phyloP scores from a whole-genome alignment of 2,797 vertebrate genomes.

The Carcharodon carcharias region DNA sequence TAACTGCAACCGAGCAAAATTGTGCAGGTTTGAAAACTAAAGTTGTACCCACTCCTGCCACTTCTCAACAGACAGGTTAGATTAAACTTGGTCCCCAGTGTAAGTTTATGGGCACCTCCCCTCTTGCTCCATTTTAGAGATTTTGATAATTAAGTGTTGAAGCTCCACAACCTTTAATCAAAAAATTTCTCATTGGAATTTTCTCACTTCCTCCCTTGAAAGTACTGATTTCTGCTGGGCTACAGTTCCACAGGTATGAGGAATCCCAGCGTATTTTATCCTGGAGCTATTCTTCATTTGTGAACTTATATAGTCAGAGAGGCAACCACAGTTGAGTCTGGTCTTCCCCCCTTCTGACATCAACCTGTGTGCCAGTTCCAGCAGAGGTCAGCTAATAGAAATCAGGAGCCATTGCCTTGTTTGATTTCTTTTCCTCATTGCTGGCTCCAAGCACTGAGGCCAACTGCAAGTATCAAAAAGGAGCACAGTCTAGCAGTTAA shows the following conservation, averaged over 20 bases:
- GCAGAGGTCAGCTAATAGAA: neutral
- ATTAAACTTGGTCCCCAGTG: neutral
- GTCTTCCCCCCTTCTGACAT: neutral
- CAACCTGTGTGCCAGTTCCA: neutral
- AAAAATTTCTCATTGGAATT: neutral
- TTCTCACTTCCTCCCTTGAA: neutral
- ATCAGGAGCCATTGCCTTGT: neutral
- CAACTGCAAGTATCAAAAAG: neutral
- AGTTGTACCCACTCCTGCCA: neutral
- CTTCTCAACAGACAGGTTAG: neutral
- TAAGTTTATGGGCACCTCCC: neutral
- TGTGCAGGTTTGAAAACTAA: neutral
- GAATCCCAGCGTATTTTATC: neutral
- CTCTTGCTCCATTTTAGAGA: neutral
- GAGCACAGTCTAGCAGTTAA: neutral
- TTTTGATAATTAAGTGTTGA: neutral
- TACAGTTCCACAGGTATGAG: neutral
- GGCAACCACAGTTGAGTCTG: neutral
- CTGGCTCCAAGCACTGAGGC: neutral
- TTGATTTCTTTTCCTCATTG: neutral
- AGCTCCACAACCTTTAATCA: neutral
- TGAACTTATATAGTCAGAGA: neutral
- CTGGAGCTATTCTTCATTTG: neutral
- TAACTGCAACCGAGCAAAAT: neutral
- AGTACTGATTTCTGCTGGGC: neutral